Percentiles rank a stretch among this genome's conserved stretches.
Conservation (phyloP, 2,888 invertebrate genomes). For the Trilocha varians region DNA sequence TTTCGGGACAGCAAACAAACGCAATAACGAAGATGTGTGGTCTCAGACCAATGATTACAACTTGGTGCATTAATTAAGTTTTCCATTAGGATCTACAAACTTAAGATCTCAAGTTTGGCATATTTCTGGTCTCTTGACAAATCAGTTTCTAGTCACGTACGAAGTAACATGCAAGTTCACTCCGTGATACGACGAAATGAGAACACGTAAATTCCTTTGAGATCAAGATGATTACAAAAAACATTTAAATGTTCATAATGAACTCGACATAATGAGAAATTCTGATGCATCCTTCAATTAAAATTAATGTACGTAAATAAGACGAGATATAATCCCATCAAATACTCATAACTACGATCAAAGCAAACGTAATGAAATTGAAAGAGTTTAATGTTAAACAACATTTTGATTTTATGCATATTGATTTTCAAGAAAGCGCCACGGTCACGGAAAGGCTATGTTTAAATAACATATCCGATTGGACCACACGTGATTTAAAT, state of each 20-base stretch:
- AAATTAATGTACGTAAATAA: neutral
- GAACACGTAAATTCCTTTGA: conserved; percentile 8
- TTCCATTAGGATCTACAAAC: conserved; percentile 33
- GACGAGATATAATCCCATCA: neutral
- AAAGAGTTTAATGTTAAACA: conserved; percentile 14
- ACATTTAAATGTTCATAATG: neutral
- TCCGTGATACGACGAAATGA: conserved; percentile 15
- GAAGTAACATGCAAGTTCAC: conserved; percentile 21
- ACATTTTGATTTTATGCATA: conserved; percentile 13
- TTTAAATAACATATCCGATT: conserved; percentile 20
- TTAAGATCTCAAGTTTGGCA: conserved; percentile 31
- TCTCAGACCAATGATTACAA: conserved; percentile 36
- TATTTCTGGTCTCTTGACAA: conserved; percentile 32
- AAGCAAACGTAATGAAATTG: conserved; percentile 7
- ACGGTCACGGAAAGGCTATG: conserved; percentile 18
- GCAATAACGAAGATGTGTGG: conserved; percentile 36
- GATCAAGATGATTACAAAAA: conserved; percentile 3
- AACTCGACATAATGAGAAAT: neutral
- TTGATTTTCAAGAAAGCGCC: conserved; percentile 19
- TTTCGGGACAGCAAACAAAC: conserved; percentile 18
- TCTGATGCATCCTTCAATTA: neutral
- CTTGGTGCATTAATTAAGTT: conserved; percentile 47
- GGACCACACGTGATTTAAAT: conserved; percentile 48
- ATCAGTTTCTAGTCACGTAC: conserved; percentile 29
- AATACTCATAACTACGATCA: neutral